Base-by-base conservation (phyloP, 2,113 vertebrate species). In the Syrmaticus mikado region DNA sequence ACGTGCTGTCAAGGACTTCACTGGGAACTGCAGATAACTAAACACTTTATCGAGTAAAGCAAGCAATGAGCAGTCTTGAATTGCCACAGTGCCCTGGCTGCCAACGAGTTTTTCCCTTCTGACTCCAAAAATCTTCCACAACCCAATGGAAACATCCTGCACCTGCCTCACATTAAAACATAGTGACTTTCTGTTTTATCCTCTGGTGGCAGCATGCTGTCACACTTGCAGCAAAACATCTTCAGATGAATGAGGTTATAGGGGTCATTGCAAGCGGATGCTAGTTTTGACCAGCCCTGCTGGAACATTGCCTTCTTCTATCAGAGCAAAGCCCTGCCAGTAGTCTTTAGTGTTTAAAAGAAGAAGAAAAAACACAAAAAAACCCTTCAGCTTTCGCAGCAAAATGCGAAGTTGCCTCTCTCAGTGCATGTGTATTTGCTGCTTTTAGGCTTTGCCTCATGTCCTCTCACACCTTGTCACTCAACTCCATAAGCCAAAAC, bases 401-500 rank as follows among this genome's bases (percentile, higher is more conserved):
- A 53, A 89, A 94, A 91, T 68, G 46, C 0, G 0, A 89, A 95
- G 66, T 78, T 74, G 30, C 20, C 83, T 58, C 62, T 92, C 86
- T 93, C 78, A 92, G 87, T n/a, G 71, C 3, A 8, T 6, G 90
- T 62, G 60, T 84, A 90, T 81, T 85, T 90, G 58, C 85, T 92
- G 66, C 66, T 88, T 34, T 88, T 71, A 55, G 46, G 73, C 60
- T 92, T 89, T 93, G 85, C 91, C 70, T 87, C 93, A 82, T 84
- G 57, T 95, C 89, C 46, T 87, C 86, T 97, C 92, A 92, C 91
- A 97, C 88, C 82, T 80, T 93, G 94, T 94, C 90, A 85, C 66
- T 93, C 76, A 91, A 90, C 65, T 85, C 72, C 45, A 89, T 52
- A 93, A 94, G 87, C 80, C 87, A 94, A 87, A 96, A 78, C 70